Percentiles rank a stretch among this genome's conserved stretches.
Evolutionary conservation across 2,797 vertebrate species (phyloP).

Genomic region (Xenops minutus): DNA sequence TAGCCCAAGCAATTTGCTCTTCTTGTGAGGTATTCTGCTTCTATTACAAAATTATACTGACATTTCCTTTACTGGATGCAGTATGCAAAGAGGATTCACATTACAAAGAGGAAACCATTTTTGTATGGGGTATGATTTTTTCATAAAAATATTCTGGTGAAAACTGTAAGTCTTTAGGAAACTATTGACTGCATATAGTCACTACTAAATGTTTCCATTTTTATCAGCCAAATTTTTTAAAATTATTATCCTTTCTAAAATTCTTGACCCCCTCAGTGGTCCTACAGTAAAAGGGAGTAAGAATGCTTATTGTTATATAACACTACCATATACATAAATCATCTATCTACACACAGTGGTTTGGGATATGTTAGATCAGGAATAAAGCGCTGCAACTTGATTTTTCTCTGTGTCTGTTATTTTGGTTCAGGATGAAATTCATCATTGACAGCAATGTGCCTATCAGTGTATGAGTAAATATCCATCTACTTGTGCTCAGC

Average conservation of each 20-base stretch:
- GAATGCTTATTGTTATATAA: not conserved
- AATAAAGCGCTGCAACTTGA: not conserved
- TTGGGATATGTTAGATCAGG: not conserved
- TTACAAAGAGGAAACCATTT: not conserved
- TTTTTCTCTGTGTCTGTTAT: not conserved
- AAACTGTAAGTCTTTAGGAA: not conserved
- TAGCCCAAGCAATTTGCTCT: not conserved
- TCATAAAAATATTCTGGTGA: not conserved
- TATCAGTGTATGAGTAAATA: not conserved
- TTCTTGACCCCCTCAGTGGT: not conserved
- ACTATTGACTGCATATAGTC: not conserved
- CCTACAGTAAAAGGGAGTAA: not conserved
- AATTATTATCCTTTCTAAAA: not conserved
- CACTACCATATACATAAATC: not conserved
- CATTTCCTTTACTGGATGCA: not conserved
- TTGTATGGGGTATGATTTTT: not conserved
- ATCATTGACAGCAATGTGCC: not conserved
- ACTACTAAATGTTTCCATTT: not conserved
- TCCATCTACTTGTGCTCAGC: not conserved
- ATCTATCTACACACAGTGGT: not conserved
- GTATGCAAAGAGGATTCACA: not conserved
- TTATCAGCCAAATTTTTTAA: not conserved
- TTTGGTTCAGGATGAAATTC: not conserved
- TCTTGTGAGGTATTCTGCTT: not conserved
- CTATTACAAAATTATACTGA: not conserved